Evolutionary conservation across 2,888 invertebrate genomes (phyloP).

Genomic region (Heliconius charithonia): DNA sequence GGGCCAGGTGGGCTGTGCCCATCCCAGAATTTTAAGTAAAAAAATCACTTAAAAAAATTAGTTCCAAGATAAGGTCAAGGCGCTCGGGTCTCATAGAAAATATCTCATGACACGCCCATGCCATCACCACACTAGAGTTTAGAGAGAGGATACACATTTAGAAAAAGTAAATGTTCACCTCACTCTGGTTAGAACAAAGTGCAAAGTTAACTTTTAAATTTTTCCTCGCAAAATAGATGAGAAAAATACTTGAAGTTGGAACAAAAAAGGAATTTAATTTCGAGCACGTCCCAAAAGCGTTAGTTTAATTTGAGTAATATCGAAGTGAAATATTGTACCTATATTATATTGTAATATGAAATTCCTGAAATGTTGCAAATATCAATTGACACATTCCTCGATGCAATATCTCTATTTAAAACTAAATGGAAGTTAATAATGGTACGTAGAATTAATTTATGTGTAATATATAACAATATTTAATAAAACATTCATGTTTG

Average conservation of each 20-base stretch:
- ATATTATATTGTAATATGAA: conserved; percentile 5
- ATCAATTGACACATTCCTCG: conserved; percentile 17
- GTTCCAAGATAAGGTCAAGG: no score
- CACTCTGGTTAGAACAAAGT: not conserved
- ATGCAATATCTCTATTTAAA: not conserved
- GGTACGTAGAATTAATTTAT: not conserved
- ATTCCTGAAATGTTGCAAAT: conserved; percentile 10
- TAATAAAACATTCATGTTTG: not conserved
- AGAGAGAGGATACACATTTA: not conserved
- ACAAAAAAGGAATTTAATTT: not conserved
- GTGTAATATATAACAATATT: not conserved
- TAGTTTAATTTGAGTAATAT: not conserved
- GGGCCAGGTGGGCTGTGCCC: no score
- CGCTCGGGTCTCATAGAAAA: no score
- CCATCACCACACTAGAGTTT: not conserved
- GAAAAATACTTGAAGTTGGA: not conserved
- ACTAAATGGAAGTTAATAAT: not conserved
- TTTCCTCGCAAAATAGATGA: not conserved
- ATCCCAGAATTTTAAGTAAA: no score
- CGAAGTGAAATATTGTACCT: not conserved
- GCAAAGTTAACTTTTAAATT: conserved; percentile 1
- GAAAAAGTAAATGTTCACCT: not conserved
- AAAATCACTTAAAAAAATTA: no score
- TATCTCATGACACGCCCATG: no score
- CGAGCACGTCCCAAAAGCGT: not conserved